phyloP scores from a whole-genome alignment of 2,888 invertebrate species.

The Stomorhina lunata region DNA sequence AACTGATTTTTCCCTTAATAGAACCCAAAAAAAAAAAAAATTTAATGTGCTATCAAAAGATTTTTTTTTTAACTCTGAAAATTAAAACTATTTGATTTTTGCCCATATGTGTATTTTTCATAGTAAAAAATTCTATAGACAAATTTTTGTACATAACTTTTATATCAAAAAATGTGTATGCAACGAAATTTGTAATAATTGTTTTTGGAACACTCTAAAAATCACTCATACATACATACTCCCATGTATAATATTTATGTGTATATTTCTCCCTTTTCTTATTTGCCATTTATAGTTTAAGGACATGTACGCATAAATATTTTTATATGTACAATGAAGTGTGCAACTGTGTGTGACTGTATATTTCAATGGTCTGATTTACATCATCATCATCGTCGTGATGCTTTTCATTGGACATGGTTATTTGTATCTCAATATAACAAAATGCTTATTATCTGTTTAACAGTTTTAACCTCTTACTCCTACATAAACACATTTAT shows the following conservation, averaged over 20 bases:
- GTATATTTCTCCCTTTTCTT: not conserved
- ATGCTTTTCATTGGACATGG: conserved; percentile 5
- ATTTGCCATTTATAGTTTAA: conserved; percentile 6
- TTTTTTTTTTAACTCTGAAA: no score
- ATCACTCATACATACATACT: no score
- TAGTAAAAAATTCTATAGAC: no score
- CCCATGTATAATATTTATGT: not conserved
- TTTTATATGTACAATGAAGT: not conserved
- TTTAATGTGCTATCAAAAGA: no score
- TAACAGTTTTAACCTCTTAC: conserved; percentile 73
- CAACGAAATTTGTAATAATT: no score
- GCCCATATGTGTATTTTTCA: no score
- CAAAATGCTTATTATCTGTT: conserved; percentile 74
- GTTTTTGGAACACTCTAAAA: no score
- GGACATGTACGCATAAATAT: not conserved
- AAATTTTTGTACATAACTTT: no score
- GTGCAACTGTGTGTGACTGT: not conserved
- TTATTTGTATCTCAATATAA: conserved; percentile 8
- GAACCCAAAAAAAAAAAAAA: no score
- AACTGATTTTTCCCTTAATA: no score
- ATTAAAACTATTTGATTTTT: no score
- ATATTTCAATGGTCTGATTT: not conserved
- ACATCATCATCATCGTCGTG: conserved; percentile 19
- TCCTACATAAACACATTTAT: conserved; percentile 21
- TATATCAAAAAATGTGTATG: no score